A percentile compares a stretch with the other conserved stretches of the same genome.
Conservation (phyloP, 2,888 invertebrate species). For the Sceliomorpha sp. region DNA sequence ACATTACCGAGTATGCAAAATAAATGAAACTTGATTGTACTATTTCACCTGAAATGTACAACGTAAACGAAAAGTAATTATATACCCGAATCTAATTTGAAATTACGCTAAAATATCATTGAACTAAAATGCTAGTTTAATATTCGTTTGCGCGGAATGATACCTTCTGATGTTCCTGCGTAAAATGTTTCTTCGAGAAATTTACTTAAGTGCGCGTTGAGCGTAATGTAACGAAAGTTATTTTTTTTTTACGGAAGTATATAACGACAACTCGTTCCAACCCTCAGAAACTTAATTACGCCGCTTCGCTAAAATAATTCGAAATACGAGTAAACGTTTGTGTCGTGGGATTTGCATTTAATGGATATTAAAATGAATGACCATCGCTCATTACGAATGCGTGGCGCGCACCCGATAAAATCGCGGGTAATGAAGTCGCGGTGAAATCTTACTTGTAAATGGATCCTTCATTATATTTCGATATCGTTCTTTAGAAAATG, state of each 20-base stretch:
- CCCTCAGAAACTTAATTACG: slow-evolving; percentile 72
- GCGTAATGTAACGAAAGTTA: slow-evolving; percentile 44
- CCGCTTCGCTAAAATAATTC: slow-evolving; percentile 74
- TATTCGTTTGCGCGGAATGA: slow-evolving; percentile 10
- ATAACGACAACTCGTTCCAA: slow-evolving; percentile 53
- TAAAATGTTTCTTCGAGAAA: slow-evolving; percentile 27
- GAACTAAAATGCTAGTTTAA: neutral
- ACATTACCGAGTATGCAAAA: no score
- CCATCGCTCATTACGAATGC: slow-evolving; percentile 78
- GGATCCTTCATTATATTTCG: slow-evolving; percentile 76
- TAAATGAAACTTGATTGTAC: no score
- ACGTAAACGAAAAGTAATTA: no score
- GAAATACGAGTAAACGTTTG: slow-evolving; percentile 76
- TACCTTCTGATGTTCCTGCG: slow-evolving; percentile 23
- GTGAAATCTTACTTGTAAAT: slow-evolving; percentile 79
- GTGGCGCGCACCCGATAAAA: slow-evolving; percentile 72
- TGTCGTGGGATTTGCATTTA: slow-evolving; percentile 77
- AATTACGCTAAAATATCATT: no score
- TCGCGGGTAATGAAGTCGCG: slow-evolving; percentile 77
- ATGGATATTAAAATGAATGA: slow-evolving; percentile 80
- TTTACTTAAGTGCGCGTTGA: slow-evolving; percentile 33
- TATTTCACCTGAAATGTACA: no score
- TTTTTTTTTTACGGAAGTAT: slow-evolving; percentile 48
- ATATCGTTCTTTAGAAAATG: slow-evolving; percentile 70
- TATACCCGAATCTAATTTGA: no score